Evolutionary conservation across 2,113 vertebrate species (phyloP), one percentile per base, ranked within the genome.

Genomic region (Lota lota): DNA sequence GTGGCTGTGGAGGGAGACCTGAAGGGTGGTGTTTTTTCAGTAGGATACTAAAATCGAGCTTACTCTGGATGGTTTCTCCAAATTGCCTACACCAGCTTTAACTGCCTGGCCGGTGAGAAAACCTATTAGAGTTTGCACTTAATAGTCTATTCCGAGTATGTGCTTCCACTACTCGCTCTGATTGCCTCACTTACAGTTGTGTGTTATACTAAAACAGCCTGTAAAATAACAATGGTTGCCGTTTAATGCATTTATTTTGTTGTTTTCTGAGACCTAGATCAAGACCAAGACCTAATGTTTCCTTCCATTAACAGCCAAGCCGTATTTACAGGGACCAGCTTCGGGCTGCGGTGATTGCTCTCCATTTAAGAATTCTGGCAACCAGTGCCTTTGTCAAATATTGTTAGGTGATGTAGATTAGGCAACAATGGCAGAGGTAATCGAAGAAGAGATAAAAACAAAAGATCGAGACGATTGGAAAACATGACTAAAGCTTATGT

Each of bases 191-290:
- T 87, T 70, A 63, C 77, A 84, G 88, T 86, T 79, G 83, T 68
- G 79, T 86, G 84, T 75, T 81, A 88, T 75, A 83, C 85, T 87
- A 80, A 87, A 90, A 85, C 85, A 88, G 84, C 80, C 86, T 75
- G 76, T 90, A 90, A 91, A 88, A 85, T 81, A 69, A 76, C 76
- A 86, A 80, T 77, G 76, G 40, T 76, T 72, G 79, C 79, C 70
- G 24, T 86, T 89, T 86, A 82, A 87, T 87, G 76, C 73, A 75
- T 82, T 88, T 80, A 78, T 22, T 24, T 57, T 82, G 67, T 47
- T 84, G 78, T 86, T 88, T 85, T 71, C 82, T 82, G 79, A 19
- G 18, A 14, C 40, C 40, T 14, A 47, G 10, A 47, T 47, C 40
- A 63, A 64, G 75, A n/a, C 16, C 65, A 68, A 76, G 77, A 79